Evolutionary conservation across 2,797 vertebrate species (phyloP).

Genomic region (Oceanodroma leucorhoa): DNA sequence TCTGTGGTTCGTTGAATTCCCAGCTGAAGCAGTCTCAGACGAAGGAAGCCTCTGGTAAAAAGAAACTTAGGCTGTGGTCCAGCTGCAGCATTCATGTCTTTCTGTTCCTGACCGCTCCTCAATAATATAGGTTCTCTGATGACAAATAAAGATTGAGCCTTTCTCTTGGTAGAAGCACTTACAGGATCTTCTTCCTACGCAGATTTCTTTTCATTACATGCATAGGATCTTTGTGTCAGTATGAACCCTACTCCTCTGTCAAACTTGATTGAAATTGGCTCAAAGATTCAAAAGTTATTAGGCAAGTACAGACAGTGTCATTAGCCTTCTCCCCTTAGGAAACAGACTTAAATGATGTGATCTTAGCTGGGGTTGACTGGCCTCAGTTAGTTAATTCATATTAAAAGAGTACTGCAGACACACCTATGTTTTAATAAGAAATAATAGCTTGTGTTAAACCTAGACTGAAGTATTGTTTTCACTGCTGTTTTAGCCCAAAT

Average conservation of each 20-base stretch:
- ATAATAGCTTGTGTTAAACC: background rate
- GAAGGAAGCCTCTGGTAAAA: background rate
- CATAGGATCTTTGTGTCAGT: background rate
- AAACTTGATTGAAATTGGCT: background rate
- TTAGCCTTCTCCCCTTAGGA: background rate
- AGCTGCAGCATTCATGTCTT: background rate
- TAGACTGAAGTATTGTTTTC: background rate
- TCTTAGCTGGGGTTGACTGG: background rate
- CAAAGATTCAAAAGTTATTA: background rate
- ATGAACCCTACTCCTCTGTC: background rate
- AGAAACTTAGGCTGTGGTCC: background rate
- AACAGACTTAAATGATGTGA: background rate
- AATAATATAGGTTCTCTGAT: background rate
- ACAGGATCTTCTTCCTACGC: rapidly evolving
- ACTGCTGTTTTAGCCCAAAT: background rate
- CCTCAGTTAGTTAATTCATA: background rate
- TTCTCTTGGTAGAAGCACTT: background rate
- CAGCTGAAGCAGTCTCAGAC: background rate
- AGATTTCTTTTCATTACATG: background rate
- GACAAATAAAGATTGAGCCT: background rate
- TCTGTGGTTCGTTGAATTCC: background rate
- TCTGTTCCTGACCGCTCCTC: background rate
- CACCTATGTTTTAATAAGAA: background rate
- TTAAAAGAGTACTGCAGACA: background rate
- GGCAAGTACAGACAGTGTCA: background rate